Percentiles rank a stretch among this genome's conserved stretches.
phyloP scores from a whole-genome alignment of 1,140 invertebrate species.

The Cyclina sinensis region DNA sequence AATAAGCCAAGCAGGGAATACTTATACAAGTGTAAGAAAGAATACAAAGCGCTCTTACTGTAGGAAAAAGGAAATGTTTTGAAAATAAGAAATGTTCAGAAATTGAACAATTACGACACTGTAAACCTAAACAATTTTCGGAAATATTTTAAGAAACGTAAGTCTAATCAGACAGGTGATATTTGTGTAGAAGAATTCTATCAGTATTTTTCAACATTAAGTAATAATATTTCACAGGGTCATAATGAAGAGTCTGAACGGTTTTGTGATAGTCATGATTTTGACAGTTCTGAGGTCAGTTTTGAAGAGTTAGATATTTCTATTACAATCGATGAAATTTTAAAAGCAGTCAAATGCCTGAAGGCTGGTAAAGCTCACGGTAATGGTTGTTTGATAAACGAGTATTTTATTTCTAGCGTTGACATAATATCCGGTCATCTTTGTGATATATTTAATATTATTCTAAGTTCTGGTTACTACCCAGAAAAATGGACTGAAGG shows the following conservation, averaged over 20 bases:
- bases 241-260: not conserved
- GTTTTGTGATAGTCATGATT: not conserved
- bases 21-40: not conserved
- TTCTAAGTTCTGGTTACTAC: not conserved
- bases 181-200: not conserved
- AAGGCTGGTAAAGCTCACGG: not conserved
- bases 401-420: not conserved
- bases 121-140: not conserved
- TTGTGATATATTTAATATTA: not conserved
- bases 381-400: not conserved
- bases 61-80: not conserved
- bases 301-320: not conserved
- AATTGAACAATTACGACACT: not conserved
- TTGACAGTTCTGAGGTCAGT: not conserved
- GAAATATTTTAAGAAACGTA: not conserved
- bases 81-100: not conserved
- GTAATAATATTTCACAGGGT: not conserved
- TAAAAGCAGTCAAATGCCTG: not conserved
- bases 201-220: not conserved
- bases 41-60: not conserved
- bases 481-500: not conserved
- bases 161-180: not conserved
- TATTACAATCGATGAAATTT: not conserved
- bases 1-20: not conserved
- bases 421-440: conserved; percentile 1